These are phyloP conservation scores for Petrolisthes manimaculis DNA, from an alignment of 2,888 invertebrate species.

Conservation along the genomic window DNA sequence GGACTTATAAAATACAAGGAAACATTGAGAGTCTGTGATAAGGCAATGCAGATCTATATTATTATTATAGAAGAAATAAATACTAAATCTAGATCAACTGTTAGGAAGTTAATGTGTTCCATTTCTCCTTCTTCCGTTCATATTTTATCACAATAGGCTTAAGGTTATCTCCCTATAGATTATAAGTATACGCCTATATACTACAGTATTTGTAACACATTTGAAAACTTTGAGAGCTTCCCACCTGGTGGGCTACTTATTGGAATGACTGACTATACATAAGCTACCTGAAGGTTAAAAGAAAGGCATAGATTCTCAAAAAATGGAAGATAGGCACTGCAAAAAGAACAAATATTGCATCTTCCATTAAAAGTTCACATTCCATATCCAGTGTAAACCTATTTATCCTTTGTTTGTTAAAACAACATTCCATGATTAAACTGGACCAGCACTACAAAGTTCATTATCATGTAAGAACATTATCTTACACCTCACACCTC, in stretches of 20 bases:
- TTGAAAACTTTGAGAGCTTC: constrained; percentile 34
- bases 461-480: constrained; percentile 31
- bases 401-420: constrained; percentile 35
- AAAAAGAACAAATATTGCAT: constrained; percentile 61
- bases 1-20: constrained; percentile 59
- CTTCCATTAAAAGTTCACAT: constrained; percentile 51
- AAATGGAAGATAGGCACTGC: constrained; percentile 62
- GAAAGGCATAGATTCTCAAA: constrained; percentile 60
- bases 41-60: constrained; percentile 60
- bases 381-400: constrained; percentile 51
- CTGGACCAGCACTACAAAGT: constrained; percentile 39
- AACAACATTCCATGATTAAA: constrained; percentile 27
- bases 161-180: constrained; percentile 41
- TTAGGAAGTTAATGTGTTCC: constrained; percentile 49
- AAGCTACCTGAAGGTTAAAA: constrained; percentile 55
- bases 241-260: constrained; percentile 31
- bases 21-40: constrained; percentile 58
- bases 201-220: constrained; percentile 13
- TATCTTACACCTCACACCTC: too few relatives aligned
- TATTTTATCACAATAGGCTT: constrained; percentile 55
- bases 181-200: constrained; percentile 12
- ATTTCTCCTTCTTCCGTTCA: constrained; percentile 43
- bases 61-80: constrained; percentile 40
- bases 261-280: constrained; percentile 47
- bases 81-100: constrained; percentile 52